Base-by-base conservation (phyloP, 2,888 invertebrate genomes). In the Marronus borbonicus region DNA sequence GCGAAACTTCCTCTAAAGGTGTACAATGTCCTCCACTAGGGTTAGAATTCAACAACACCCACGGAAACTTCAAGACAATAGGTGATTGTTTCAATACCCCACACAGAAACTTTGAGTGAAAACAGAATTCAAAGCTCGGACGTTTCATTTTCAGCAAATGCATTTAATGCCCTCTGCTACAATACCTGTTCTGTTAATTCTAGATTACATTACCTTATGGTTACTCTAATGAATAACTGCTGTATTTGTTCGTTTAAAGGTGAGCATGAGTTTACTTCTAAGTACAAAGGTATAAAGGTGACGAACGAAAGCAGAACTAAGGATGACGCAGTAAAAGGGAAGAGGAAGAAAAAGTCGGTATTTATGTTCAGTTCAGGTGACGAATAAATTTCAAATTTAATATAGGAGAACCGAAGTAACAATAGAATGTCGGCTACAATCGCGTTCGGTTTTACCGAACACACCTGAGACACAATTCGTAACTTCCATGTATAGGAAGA, bases 401-500 rank as follows among this genome's bases (percentile, higher is more conserved):
- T 74, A 74, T 60, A 74, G 60, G 58, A 55, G 55, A 74, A 74
- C 44, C 60, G 14, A 14, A 20, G 58, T 74, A 74, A 74, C 60
- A 74, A 74, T 74, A 55, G 72, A 60, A 74, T 60, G 72, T 74
- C 79, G 78, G 50, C 55, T 62, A 69, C 79, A 80, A 80, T 80
- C 78, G 70, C 72, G 78, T 78, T 76, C 78, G 76, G 77, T 77
- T 81, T 81, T 76, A 80, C 36, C 62, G 39, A 64, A 78, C 79
- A 82, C 82, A 82, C 82, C 82, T 82, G 82, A 76, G 82, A 79
- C 82, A 78, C 72, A 74, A 74, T 74, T 74, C 72, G 72, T 55
- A 60, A 24, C 39, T 39, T 74, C 44, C 44, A 60, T 60, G 60
- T 60, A 60, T 74, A 62, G 24, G 60, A 74, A 74, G 72, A 74